phyloP scores from a whole-genome alignment of 2,888 invertebrate species.

The Plutella xylostella region DNA sequence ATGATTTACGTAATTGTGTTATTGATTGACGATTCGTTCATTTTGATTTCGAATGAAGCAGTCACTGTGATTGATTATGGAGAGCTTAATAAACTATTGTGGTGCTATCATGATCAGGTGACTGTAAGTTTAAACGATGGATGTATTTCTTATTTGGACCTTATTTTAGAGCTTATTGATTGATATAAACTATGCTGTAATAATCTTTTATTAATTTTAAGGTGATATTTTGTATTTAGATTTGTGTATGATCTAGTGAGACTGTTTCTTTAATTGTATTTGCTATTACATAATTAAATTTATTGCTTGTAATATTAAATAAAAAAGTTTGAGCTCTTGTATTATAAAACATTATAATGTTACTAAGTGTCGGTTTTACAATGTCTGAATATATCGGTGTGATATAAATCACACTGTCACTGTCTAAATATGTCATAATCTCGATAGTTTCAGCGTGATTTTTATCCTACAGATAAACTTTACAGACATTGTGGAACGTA shows the following conservation, averaged over 20 bases:
- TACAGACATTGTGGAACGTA: too few species aligned
- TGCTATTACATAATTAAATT: constrained; percentile 22
- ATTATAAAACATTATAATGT: constrained; percentile 33
- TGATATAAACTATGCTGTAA: constrained; percentile 60
- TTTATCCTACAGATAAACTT: too few species aligned
- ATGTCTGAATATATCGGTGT: too few species aligned
- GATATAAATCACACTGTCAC: too few species aligned
- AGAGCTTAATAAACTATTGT: constrained; percentile 41
- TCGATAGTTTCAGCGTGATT: too few species aligned
- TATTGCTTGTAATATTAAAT: constrained; percentile 39
- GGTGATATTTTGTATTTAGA: constrained; percentile 35
- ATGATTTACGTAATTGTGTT: too few species aligned
- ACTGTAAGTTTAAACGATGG: constrained; percentile 47
- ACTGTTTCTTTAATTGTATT: constrained; percentile 25
- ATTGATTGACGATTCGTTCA: too few species aligned
- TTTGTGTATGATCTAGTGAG: constrained; percentile 23
- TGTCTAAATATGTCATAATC: too few species aligned
- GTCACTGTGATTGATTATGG: constrained; percentile 40
- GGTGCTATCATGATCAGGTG: constrained; percentile 61
- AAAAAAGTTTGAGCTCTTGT: constrained; percentile 30
- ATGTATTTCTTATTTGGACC: constrained; percentile 60
- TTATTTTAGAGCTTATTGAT: constrained; percentile 68
- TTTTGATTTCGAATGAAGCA: constrained; percentile 21
- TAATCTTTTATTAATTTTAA: constrained; percentile 62
- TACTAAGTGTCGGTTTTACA: constrained; percentile 49